Evolutionary conservation across 2,888 invertebrate genomes (phyloP), one percentile per base, ranked within the genome.

Genomic region (Platyscelio sp.): DNA sequence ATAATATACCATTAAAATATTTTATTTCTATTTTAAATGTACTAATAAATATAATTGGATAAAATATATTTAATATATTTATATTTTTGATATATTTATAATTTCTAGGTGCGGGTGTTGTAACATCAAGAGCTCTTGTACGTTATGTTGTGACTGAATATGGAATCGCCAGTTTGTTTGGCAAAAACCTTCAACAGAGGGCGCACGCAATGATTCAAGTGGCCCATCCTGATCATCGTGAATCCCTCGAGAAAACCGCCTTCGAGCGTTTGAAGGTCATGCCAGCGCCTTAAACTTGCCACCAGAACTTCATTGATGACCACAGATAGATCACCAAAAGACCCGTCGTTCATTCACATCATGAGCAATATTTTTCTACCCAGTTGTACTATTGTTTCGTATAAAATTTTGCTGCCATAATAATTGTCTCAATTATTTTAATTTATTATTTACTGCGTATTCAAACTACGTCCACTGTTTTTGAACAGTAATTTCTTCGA

Each of bases 71-170:
- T 60, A n/a, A n/a, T n/a, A n/a, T n/a, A n/a, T n/a, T n/a, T n/a
- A n/a, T n/a, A n/a, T n/a, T n/a, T n/a, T n/a, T n/a, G n/a, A n/a
- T n/a, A n/a, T 11, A 40, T 27, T 43, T 11, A 60, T 29, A 9
- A 27, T 61, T 67, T 43, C 65, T 91, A 95, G 96, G 96, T 87
- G 96, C 95, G 83, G 96, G 96, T 58, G 96, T 96, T 3, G 96
- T 96, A 4, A 96, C 96, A 0, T 95, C 95, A 18, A 94, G 96
- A 90, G 96, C 96, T 1, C 95, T 96, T 83, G 96, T 95, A 9
- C 96, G 96, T 89, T 96, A 96, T 91, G 94, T 96, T 0, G 96
- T 96, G 0, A 96, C 96, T 0, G 96, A 96, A 90, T 94, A 95
- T 88, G 96, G 96, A 56, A 96, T 96, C 77, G 96, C 96, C 0